Conservation (phyloP, 2,888 invertebrate species). For the Exocentrus adspersus region DNA sequence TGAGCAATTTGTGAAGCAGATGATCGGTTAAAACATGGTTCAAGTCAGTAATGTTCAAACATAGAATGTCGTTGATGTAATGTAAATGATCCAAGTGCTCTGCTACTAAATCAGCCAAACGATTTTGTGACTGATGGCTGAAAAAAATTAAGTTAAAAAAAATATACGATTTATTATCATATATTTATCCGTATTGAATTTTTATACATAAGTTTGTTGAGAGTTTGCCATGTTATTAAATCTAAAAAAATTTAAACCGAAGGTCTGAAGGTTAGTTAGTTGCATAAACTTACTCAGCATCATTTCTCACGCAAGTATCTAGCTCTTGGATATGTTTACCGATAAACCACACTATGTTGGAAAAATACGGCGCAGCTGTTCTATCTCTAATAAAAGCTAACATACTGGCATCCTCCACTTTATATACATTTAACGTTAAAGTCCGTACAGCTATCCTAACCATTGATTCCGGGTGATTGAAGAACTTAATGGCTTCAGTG, state of each 20-base stretch:
- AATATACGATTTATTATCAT: not conserved
- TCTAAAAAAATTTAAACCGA: not conserved
- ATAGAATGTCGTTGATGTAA: conserved; percentile 95
- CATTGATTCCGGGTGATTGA: conserved; percentile 99
- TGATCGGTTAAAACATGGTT: conserved; percentile 96
- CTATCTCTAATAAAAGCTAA: conserved; percentile 93
- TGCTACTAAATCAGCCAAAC: conserved; percentile 92
- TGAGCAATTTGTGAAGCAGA: conserved; percentile 88
- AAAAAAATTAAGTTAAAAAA: conserved; percentile 55
- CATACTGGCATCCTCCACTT: conserved; percentile 95
- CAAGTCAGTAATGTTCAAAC: conserved; percentile 89
- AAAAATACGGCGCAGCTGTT: conserved; percentile 98
- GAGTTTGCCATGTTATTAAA: too few species aligned
- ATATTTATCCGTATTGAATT: too few species aligned
- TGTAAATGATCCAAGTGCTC: conserved; percentile 98
- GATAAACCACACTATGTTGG: conserved; percentile 98
- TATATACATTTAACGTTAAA: conserved; percentile 95
- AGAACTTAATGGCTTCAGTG: conserved; percentile 99
- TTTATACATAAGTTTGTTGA: too few species aligned
- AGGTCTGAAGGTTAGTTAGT: not conserved
- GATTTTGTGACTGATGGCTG: conserved; percentile 91
- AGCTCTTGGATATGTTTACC: conserved; percentile 97
- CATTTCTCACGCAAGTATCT: conserved; percentile 93
- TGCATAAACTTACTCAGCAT: conserved; percentile 84
- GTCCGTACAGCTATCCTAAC: conserved; percentile 98